A percentile compares a stretch with the other conserved stretches of the same genome.
These are phyloP conservation scores for Zaprionus bogoriensis DNA, from an alignment of 2,888 invertebrate species.

Conservation along the genomic window DNA sequence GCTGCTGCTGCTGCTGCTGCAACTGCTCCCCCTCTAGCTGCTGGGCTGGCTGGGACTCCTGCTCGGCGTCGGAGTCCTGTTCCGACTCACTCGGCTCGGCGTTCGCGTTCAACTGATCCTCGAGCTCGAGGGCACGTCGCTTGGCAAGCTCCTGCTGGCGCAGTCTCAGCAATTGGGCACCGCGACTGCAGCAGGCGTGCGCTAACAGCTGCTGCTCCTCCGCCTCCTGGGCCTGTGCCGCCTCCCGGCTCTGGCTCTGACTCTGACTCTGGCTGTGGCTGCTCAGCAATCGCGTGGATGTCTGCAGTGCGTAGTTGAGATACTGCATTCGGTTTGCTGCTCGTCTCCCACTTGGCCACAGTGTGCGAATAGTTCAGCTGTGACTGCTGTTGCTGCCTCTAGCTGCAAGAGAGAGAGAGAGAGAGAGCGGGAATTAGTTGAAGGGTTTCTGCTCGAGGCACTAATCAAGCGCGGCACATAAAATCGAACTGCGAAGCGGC, in stretches of 20 bases:
- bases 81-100: slow-evolving; percentile 2
- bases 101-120: slow-evolving; percentile 65
- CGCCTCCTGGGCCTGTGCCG: slow-evolving; percentile 2
- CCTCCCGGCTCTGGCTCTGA: slow-evolving; percentile 17
- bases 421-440: background rate
- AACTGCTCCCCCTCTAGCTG: slow-evolving; percentile 1
- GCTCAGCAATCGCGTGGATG: slow-evolving; percentile 80
- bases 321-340: slow-evolving; percentile 81
- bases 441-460: background rate
- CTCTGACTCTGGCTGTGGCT: slow-evolving; percentile 60
- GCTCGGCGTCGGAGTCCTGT: slow-evolving; percentile 8
- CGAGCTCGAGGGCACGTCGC: slow-evolving; percentile 61
- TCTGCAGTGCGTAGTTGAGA: slow-evolving; percentile 80
- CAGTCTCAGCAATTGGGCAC: slow-evolving; percentile 67
- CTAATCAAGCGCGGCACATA: background rate
- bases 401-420: background rate
- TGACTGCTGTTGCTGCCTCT: background rate
- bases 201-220: slow-evolving; percentile 59
- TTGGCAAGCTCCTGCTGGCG: slow-evolving; percentile 65
- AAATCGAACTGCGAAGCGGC: too few species aligned
- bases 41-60: slow-evolving; percentile 25
- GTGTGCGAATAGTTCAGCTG: slow-evolving; percentile 56
- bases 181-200: slow-evolving; percentile 68
- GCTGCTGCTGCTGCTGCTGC: slow-evolving; percentile 61
- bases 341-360: slow-evolving; percentile 70